Evolutionary conservation across 2,113 vertebrate genomes (phyloP).

Genomic region (Castor canadensis): DNA sequence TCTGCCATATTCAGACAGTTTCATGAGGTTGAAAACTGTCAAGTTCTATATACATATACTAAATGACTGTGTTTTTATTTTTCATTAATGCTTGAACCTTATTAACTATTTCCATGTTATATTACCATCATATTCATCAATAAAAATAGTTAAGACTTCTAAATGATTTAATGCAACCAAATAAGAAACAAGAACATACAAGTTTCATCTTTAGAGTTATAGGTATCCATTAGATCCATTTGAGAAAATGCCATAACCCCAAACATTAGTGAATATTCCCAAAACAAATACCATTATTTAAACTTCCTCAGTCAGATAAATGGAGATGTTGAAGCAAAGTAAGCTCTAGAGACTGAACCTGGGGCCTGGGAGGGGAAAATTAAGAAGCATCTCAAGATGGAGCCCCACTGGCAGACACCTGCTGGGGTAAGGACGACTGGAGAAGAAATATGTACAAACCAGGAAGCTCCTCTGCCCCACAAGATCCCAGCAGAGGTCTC

Average conservation of each 20-base stretch:
- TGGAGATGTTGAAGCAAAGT: not conserved
- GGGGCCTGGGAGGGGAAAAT: not conserved
- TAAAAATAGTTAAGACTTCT: not conserved
- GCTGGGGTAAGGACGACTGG: not conserved
- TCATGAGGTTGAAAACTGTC: not conserved
- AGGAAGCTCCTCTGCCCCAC: not conserved
- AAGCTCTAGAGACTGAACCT: not conserved
- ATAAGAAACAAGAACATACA: constrained; percentile 26
- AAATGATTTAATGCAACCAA: not conserved
- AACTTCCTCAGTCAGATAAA: not conserved
- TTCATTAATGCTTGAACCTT: not conserved
- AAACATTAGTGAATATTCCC: not conserved
- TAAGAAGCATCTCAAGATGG: not conserved
- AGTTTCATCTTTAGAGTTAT: not conserved
- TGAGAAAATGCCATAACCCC: not conserved
- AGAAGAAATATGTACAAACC: not conserved
- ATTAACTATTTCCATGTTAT: not conserved
- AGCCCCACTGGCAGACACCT: accelerated
- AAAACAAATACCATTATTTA: not conserved
- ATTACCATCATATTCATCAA: not conserved
- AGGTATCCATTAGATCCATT: not conserved
- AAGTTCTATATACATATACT: not conserved
- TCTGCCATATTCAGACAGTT: not conserved
- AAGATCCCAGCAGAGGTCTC: not conserved
- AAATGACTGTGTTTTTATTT: not conserved